phyloP scores from a whole-genome alignment of 2,113 vertebrate genomes.

The Hydrolagus affinis region DNA sequence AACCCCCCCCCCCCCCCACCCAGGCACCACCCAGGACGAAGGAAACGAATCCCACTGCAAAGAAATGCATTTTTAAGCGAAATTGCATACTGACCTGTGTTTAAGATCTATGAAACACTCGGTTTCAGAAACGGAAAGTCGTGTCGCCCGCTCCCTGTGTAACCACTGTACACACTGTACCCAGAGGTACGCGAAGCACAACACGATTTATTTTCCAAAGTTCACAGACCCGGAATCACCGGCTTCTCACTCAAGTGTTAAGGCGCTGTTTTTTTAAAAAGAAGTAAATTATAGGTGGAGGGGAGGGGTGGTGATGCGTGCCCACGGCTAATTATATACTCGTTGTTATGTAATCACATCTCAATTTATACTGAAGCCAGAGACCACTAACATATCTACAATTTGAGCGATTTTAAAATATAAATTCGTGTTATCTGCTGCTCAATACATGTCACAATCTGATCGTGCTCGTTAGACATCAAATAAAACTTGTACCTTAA shows the following conservation, averaged over 20 bases:
- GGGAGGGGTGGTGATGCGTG: no score
- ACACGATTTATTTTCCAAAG: neutral
- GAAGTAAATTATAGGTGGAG: neutral
- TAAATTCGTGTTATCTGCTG: neutral
- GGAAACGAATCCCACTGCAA: neutral
- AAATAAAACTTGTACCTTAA: neutral
- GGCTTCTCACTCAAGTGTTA: neutral
- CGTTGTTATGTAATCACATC: neutral
- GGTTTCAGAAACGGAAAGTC: neutral
- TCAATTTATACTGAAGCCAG: neutral
- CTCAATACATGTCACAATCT: neutral
- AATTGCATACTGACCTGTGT: neutral
- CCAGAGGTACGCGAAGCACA: neutral
- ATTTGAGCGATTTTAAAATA: no score
- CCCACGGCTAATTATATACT: neutral
- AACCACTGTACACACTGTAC: no score
- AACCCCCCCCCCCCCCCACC: neutral
- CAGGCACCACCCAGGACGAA: neutral
- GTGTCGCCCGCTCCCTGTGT: neutral
- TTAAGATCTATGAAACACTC: neutral
- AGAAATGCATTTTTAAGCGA: neutral
- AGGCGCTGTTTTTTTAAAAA: neutral
- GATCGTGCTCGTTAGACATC: neutral
- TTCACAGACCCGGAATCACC: neutral
- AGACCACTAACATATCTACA: neutral